Conservation (phyloP, 2,113 vertebrate species). For the Colossoma macropomum region DNA sequence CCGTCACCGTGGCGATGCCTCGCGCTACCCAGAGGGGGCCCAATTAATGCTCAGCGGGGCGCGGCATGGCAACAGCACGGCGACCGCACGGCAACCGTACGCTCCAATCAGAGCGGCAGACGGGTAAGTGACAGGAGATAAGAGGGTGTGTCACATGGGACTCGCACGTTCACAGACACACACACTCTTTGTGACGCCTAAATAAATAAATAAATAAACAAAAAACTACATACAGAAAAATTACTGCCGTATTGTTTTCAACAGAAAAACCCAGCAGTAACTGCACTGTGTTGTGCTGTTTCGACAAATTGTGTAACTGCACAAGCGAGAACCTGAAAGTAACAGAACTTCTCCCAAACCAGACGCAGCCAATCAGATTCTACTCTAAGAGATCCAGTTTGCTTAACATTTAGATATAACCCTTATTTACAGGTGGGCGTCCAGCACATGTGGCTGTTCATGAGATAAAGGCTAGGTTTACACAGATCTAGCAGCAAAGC, state of each 20-base stretch:
- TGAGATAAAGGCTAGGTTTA: too few relatives aligned
- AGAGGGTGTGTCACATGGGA: constrained; percentile 40
- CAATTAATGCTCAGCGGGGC: constrained; percentile 63
- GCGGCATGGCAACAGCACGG: constrained; percentile 45
- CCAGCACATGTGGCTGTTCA: too few relatives aligned
- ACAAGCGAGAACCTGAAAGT: not conserved
- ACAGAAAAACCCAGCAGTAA: too few relatives aligned
- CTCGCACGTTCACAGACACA: constrained; percentile 1
- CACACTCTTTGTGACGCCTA: constrained; percentile 31
- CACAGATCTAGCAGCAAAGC: too few relatives aligned
- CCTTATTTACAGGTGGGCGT: too few relatives aligned
- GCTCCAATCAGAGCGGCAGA: constrained; percentile 55
- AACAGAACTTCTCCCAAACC: not conserved
- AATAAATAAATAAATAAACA: too few relatives aligned
- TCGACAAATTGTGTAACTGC: not conserved
- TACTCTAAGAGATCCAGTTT: not conserved
- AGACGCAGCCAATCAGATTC: constrained; percentile 5
- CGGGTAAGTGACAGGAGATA: constrained; percentile 50
- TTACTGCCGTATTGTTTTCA: too few relatives aligned
- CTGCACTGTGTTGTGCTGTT: constrained; percentile 34
- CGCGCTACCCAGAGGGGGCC: constrained; percentile 46
- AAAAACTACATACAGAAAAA: too few relatives aligned
- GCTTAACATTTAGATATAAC: too few relatives aligned
- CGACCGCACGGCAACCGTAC: constrained; percentile 54
- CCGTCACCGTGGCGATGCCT: constrained; percentile 41